These are phyloP conservation scores for Drosophila maculinotata DNA, from an alignment of 2,888 invertebrate genomes.

Conservation along the genomic window DNA sequence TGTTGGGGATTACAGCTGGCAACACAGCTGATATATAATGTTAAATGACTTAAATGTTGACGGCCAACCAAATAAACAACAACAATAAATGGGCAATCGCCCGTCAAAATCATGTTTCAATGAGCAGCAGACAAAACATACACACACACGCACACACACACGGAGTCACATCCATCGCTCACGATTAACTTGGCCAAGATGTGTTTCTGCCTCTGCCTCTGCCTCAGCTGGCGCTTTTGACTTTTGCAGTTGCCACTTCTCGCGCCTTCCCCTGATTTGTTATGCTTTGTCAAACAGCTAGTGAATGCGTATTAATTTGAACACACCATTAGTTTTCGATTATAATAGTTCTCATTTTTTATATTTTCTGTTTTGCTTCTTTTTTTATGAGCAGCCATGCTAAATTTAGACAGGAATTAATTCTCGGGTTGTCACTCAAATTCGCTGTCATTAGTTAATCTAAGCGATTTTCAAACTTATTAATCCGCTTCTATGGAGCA, in stretches of 20 bases:
- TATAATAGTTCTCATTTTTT: conserved; percentile 31
- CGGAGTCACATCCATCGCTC: conserved; percentile 60
- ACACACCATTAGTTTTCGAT: conserved; percentile 74
- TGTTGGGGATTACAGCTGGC: conserved; percentile 69
- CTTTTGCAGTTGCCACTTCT: conserved; percentile 61
- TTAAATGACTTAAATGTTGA: conserved; percentile 75
- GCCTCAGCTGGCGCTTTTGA: conserved; percentile 54
- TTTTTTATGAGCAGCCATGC: conserved; percentile 24
- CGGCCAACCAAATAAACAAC: conserved; percentile 45
- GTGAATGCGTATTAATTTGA: conserved; percentile 72
- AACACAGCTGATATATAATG: conserved; percentile 70
- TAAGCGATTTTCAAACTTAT: conserved; percentile 29
- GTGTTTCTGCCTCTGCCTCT: conserved; percentile 17
- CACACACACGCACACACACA: conserved; percentile 2
- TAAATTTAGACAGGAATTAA: conserved; percentile 40
- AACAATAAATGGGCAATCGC: conserved; percentile 50
- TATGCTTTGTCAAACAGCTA: conserved; percentile 67
- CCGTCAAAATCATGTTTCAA: conserved; percentile 71
- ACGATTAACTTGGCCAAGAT: conserved; percentile 69
- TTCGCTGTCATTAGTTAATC: conserved; percentile 41
- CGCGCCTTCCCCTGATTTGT: conserved; percentile 67
- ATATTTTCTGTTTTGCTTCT: background rate
- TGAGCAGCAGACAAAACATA: conserved; percentile 54
- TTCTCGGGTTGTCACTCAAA: conserved; percentile 44
- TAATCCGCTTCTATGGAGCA: conserved; percentile 34